Evolutionary conservation across 1,140 invertebrate genomes (phyloP), one percentile per base, ranked within the genome.

Genomic region (Kradibia gibbosae): DNA sequence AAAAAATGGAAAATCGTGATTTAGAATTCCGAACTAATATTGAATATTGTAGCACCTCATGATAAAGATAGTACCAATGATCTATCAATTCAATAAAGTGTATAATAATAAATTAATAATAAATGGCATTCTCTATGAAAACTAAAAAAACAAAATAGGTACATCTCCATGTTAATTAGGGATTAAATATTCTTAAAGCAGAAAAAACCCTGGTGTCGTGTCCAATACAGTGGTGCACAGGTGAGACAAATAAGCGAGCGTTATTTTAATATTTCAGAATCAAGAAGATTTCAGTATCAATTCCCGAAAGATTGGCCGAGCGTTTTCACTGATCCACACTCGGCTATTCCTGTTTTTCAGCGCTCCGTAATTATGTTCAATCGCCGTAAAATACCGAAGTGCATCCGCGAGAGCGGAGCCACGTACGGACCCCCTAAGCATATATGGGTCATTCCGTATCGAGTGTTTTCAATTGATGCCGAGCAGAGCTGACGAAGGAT

Each of bases 221-320:
- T 34, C 31, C 34, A 62, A 62, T 17, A 34, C 11, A 62, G 20
- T 17, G 34, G 13, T 3, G 17, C 20, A 42, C 0, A 39, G 8
- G 22, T 1, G n/a, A 2, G 10, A 31, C 3, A 57, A n/a, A 53
- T 17, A 13, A 25, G 20, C 17, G 48, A n/a, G 50, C n/a, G n/a
- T n/a, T 67, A 78, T 71, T 78, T 71, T 45, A 53, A 71, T 77
- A 42, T 79, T 79, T 39, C 65, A 34, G n/a, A n/a, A n/a, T n/a
- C n/a, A 25, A 45, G 7, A 45, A 45, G 13, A 13, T 45, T 8
- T 8, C 42, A 45, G 42, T 13, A 5, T 8, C 5, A 45, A 45
- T 45, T 57, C 53, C n/a, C 15, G n/a, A 79, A 79, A 71, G 71
- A 79, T 79, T 79, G 62, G 45, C 45, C n/a, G 36, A 50, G n/a